A percentile compares a stretch with the other conserved stretches of the same genome.
phyloP scores from a whole-genome alignment of 2,113 vertebrate species.

The Cheilinus undulatus region DNA sequence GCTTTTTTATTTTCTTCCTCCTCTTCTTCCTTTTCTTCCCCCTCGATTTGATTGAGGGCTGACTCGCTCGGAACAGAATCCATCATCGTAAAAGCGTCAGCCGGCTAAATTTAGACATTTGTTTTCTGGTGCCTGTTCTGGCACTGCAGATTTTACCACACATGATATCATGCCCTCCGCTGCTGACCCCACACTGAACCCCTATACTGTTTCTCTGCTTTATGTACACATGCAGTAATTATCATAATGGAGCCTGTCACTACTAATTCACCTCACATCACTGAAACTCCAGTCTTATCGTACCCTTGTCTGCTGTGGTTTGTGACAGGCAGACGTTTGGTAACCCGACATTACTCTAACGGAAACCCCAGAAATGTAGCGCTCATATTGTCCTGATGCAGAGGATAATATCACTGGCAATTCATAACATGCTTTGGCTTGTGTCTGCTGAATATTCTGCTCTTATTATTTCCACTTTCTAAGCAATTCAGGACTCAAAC shows the following conservation, averaged over 20 bases:
- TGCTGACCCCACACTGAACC: conserved; percentile 62
- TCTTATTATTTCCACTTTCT: conserved; percentile 32
- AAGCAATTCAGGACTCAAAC: background rate
- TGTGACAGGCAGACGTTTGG: conserved; percentile 19
- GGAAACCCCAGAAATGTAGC: conserved; percentile 17
- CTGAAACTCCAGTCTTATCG: conserved; percentile 44
- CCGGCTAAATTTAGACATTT: conserved; percentile 75
- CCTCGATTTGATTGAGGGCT: conserved; percentile 72
- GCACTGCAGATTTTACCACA: conserved; percentile 52
- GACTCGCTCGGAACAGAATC: conserved; percentile 69
- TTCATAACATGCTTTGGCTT: conserved; percentile 12
- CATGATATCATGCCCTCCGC: conserved; percentile 54
- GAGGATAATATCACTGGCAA: conserved; percentile 28
- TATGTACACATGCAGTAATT: conserved; percentile 49
- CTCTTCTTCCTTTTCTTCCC: conserved; percentile 33
- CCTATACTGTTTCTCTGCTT: conserved; percentile 33
- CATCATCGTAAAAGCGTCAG: conserved; percentile 69
- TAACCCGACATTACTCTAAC: conserved; percentile 45
- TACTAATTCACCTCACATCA: conserved; percentile 43
- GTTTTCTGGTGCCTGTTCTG: conserved; percentile 55
- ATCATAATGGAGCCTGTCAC: conserved; percentile 63
- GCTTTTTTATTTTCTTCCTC: conserved; percentile 70
- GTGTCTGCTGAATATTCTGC: conserved; percentile 10
- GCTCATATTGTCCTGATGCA: conserved; percentile 38
- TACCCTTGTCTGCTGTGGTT: conserved; percentile 42